Evolutionary conservation across 2,888 invertebrate genomes (phyloP), one percentile per base, ranked within the genome.

Genomic region (Drosophila atripex): DNA sequence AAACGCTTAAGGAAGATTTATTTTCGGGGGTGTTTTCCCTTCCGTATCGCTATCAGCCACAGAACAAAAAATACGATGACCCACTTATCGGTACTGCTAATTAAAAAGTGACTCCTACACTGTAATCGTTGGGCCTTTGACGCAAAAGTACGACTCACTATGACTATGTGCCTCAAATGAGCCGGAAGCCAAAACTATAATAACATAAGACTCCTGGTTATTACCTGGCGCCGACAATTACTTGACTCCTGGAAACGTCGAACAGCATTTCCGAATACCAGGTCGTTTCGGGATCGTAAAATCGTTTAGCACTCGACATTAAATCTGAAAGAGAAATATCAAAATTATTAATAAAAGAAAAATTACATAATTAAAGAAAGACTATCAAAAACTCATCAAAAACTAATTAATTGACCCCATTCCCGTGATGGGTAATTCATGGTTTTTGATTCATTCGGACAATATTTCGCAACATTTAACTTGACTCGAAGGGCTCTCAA

Each of bases 161-260:
- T 70, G 63, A 71, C 38, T 75, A 35, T 16, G 38, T 41, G 21
- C 38, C 49, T 53, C 66, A 80, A 78, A 58, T 58, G 64, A 46
- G 6, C 46, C 53, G 63, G 58, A 55, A 77, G 57, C 46, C 3
- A 11, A 59, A 55, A 45, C 45, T 16, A 39, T 39, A 38, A 51
- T 41, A 56, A 35, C 11, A 4, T 21, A 43, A 41, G 51, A 50
- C 49, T 18, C 6, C 18, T 23, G 28, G 11, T 18, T 73, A 94
- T 93, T 93, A 97, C 97, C 96, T 95, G 82, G 97, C 97, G 77
- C 97, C 97, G 80, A 97, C 96, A 88, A 98, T 94, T 85, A 98
- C 93, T 92, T 97, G 97, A 91, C 96, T 95, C 89, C 97, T 94
- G 77, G 95, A 95, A 65, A 96, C 95, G 92, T 98, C 97, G 91